Base-by-base conservation (phyloP, 2,888 invertebrate genomes). In the Noctua janthe region DNA sequence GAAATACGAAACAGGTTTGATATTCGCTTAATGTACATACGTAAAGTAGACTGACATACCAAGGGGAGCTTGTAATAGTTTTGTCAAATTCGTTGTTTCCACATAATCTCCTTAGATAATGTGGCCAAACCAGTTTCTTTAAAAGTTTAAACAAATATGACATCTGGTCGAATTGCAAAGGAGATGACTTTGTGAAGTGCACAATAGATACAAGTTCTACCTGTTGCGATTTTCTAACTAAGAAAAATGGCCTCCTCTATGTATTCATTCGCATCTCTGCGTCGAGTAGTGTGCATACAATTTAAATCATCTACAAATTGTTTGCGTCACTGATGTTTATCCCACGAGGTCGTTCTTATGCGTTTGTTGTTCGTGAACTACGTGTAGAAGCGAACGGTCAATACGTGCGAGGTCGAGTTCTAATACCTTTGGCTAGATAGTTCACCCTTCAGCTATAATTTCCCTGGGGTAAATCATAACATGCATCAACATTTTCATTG, bases 301-400 rank as follows among this genome's bases (percentile, higher is more conserved):
- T 91, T 88, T 88, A 90, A 90, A 90, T 87, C 85, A 88, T 89
- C 79, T 85, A 78, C 85, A 85, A 88, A 84, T 87, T 74, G 87
- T 89, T 90, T 92, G 91, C 92, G 93, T 93, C 92, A 92, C 82
- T 83, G 88, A 78, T 87, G 87, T 85, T 89, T 87, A 87, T 89
- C 87, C 88, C 81, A 80, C 87, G 90, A 91, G 91, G 90, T 84
- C 90, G 86, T 81, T 85, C 83, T 87, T 82, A 82, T 86, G 88
- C 83, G 87, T 90, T 86, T 85, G 83, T 80, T 87, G 87, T 87
- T 87, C 89, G 87, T 90, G 90, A 80, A 87, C 84, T 74, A 84
- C 69, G 77, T 87, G 77, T 78, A 74, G 79, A 88, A 87, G 74
- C 56, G 74, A 82, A 79, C 76, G 72, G 77, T 81, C 77, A 82